Base-by-base conservation (phyloP, 2,888 invertebrate species). In the Sarcophaga rosellei region DNA sequence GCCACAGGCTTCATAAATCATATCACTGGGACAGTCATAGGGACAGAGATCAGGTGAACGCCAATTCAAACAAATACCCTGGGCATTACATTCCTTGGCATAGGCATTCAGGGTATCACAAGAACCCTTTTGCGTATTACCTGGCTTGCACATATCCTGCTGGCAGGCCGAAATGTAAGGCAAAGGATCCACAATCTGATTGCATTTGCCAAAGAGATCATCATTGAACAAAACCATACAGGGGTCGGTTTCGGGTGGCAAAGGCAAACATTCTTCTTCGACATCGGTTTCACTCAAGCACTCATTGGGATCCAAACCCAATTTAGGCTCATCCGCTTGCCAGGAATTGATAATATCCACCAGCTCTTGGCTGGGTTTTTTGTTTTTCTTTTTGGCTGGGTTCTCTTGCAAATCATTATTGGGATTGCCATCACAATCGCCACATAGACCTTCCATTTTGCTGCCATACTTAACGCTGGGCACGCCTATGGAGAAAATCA, bases 391-490 rank as follows among this genome's bases (percentile, higher is more conserved):
- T 81, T 91, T 92, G 89, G 88, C 94, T 93, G 23, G 95, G 94
- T 73, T 96, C 94, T 83, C 94, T 87, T 94, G 90, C n/a, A 96
- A 93, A 90, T 95, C 95, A 68, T 95, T 94, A 0, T 94, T 93
- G 4, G 94, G 93, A 89, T 95, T 94, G 0, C 95, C 95, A 72
- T 95, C 95, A 91, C 96, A 96, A 88, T 96, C 95, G 74, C 97
- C 97, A 91, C 97, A 98, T 2, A 98, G 94, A 1, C 97, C 97
- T 91, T 97, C 96, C 78, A 96, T 95, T 87, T 94, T 95, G 85
- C 95, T 95, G 61, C 94, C 95, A 92, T 96, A 97, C 80, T 95
- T 93, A 87, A 95, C 95, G 1, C 97, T 97, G 0, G 97, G 97
- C 2, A 97, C 94, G 81, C 95, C 95, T 6, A 96, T 93, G 1